These are phyloP conservation scores for Trogon melanurus DNA, from an alignment of 2,113 vertebrate genomes.

Conservation along the genomic window DNA sequence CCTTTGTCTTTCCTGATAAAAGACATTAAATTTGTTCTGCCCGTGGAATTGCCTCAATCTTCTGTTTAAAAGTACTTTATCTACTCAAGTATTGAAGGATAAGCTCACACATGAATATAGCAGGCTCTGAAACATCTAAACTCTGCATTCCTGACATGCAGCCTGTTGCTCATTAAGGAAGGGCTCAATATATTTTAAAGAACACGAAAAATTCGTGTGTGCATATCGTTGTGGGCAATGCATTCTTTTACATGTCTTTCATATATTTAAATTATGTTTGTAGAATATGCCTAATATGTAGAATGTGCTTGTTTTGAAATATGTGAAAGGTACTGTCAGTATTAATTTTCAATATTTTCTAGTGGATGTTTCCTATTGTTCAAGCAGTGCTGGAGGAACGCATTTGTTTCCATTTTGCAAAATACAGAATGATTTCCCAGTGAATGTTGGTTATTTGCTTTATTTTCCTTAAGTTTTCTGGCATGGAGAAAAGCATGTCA, in stretches of 20 bases:
- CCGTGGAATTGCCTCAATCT: background rate
- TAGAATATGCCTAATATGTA: background rate
- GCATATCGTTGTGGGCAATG: background rate
- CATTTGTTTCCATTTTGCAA: background rate
- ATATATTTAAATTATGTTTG: background rate
- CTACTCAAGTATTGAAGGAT: background rate
- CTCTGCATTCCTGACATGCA: background rate
- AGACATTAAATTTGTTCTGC: background rate
- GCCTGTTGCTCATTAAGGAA: background rate
- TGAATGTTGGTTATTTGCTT: constrained; percentile 1
- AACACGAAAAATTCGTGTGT: background rate
- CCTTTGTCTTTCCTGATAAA: background rate
- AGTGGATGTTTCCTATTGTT: background rate
- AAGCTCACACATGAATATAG: background rate
- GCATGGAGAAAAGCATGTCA: background rate
- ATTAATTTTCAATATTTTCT: background rate
- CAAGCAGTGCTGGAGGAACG: background rate
- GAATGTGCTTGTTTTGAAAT: background rate
- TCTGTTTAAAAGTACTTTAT: background rate
- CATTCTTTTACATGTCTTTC: background rate
- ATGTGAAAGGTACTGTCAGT: background rate
- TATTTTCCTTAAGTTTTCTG: background rate
- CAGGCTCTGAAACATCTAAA: background rate
- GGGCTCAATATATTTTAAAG: background rate
- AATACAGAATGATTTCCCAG: background rate